phyloP scores from a whole-genome alignment of 2,888 invertebrate species.

The Imbricaverruca yamaguchii region DNA sequence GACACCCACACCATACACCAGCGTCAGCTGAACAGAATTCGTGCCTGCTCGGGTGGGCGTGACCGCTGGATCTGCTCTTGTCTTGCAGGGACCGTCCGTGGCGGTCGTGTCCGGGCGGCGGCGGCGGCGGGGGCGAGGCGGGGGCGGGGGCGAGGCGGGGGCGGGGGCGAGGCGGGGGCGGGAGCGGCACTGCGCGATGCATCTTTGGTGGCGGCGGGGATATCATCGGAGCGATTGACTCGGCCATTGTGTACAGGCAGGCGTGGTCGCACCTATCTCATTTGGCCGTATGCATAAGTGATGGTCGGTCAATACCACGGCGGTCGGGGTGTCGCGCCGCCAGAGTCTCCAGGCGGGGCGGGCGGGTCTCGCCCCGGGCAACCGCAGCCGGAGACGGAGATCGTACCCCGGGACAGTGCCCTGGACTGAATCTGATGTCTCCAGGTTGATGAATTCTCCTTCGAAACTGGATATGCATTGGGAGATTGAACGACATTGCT shows the following conservation, averaged over 20 bases:
- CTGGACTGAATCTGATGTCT: too few relatives aligned
- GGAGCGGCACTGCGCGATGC: neutral
- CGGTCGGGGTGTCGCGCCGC: neutral
- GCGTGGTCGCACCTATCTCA: constrained; percentile 3
- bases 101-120: neutral
- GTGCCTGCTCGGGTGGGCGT: too few relatives aligned
- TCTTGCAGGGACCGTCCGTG: neutral
- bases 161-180: neutral
- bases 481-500: too few relatives aligned
- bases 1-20: too few relatives aligned
- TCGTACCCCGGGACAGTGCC: too few relatives aligned
- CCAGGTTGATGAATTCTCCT: too few relatives aligned
- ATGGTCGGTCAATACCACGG: constrained; percentile 6
- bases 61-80: too few relatives aligned
- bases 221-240: neutral
- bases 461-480: too few relatives aligned
- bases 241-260: neutral
- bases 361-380: neutral
- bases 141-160: neutral
- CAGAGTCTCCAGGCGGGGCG: neutral
- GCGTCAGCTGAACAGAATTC: too few relatives aligned
- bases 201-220: neutral
- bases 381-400: neutral
- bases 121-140: neutral
- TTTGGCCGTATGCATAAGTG: constrained; percentile 16